Evolutionary conservation across 35 echinoderm and acorn worm genomes (phyloP).

Genomic region (Lytechinus variegatus): DNA sequence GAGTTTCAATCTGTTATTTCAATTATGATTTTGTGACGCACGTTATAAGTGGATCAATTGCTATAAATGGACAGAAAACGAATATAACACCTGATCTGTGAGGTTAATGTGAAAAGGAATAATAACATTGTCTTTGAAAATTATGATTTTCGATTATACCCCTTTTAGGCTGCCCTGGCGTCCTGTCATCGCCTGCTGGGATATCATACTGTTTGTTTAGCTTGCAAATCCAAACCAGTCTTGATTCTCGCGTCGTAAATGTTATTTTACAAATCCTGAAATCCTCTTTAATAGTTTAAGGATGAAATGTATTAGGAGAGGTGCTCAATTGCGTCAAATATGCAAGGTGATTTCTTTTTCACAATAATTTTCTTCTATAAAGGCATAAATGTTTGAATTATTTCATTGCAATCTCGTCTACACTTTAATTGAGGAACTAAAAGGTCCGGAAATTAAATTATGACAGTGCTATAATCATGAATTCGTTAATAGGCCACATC

Average conservation of each 20-base stretch:
- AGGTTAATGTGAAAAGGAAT: neutral
- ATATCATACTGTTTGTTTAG: neutral
- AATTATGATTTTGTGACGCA: neutral
- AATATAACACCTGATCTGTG: neutral
- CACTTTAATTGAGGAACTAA: neutral
- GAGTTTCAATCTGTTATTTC: neutral
- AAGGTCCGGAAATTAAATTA: neutral
- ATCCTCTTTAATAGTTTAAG: neutral
- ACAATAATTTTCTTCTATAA: neutral
- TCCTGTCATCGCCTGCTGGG: neutral
- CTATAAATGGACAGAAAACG: neutral
- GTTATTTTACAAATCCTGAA: neutral
- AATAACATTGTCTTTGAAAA: constrained; percentile 2
- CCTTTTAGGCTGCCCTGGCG: neutral
- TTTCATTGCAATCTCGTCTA: neutral
- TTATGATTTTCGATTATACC: neutral
- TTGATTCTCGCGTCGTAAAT: neutral
- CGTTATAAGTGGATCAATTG: neutral
- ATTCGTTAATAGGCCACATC: no score
- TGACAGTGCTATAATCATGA: neutral
- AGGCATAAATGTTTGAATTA: neutral
- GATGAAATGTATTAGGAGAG: neutral
- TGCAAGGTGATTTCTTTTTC: neutral
- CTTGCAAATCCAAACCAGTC: constrained; percentile 1
- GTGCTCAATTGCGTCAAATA: neutral